phyloP scores from a whole-genome alignment of 2,888 invertebrate genomes.

The Troides oblongomaculatus region DNA sequence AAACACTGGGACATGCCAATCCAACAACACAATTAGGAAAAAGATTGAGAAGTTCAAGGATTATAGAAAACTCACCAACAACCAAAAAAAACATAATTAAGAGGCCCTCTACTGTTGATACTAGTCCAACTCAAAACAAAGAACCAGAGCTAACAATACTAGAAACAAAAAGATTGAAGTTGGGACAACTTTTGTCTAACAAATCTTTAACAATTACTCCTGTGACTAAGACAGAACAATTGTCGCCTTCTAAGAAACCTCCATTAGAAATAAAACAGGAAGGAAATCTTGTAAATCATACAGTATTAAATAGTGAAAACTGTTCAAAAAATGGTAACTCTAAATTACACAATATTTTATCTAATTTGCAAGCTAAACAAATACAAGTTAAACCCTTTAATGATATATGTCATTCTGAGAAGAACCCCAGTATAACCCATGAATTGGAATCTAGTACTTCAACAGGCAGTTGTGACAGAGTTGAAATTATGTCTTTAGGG shows the following conservation, averaged over 20 bases:
- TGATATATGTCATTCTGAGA: conserved; percentile 56
- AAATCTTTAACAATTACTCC: conserved; percentile 65
- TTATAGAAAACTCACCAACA: conserved; percentile 57
- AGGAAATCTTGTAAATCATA: conserved; percentile 55
- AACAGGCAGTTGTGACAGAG: conserved; percentile 55
- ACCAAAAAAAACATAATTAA: conserved; percentile 55
- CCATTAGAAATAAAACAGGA: conserved; percentile 51
- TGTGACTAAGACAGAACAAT: conserved; percentile 49
- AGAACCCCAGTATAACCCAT: conserved; percentile 47
- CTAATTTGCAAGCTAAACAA: conserved; percentile 70
- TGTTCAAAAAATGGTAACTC: conserved; percentile 77
- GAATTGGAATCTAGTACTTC: conserved; percentile 64
- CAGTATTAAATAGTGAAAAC: conserved; percentile 67
- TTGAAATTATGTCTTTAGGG: conserved; percentile 53
- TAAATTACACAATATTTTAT: conserved; percentile 71
- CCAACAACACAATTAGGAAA: conserved; percentile 59
- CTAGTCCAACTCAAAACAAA: conserved; percentile 52
- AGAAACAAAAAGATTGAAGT: conserved; percentile 67
- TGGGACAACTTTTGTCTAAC: conserved; percentile 68
- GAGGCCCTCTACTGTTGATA: conserved; percentile 51
- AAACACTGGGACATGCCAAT: conserved; percentile 46
- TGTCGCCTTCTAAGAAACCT: conserved; percentile 51
- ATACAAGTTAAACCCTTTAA: conserved; percentile 58
- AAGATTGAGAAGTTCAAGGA: conserved; percentile 68
- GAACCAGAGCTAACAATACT: conserved; percentile 59